phyloP scores from a whole-genome alignment of 2,888 invertebrate genomes.

The Drosophila buzzatii region DNA sequence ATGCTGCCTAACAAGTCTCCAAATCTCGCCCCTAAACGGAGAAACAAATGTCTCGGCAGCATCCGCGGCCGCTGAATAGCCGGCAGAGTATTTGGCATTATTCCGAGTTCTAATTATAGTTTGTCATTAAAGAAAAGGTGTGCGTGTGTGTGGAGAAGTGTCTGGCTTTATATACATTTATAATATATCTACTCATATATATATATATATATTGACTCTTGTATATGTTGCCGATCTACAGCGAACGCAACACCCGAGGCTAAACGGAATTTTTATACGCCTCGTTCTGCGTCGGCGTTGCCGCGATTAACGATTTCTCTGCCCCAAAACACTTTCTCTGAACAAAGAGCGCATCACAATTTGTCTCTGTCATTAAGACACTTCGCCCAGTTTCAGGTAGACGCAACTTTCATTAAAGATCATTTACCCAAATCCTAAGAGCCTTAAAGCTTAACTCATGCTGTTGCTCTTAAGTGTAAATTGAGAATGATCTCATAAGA shows the following conservation, averaged over 20 bases:
- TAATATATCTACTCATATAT: conserved; percentile 6
- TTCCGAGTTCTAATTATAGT: conserved; percentile 81
- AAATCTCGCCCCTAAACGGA: conserved; percentile 29
- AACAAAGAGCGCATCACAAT: conserved; percentile 34
- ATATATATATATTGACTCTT: conserved; percentile 17
- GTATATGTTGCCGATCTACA: conserved; percentile 19
- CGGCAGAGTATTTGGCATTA: conserved; percentile 82
- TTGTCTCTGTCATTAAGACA: conserved; percentile 39
- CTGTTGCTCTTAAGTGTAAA: not conserved
- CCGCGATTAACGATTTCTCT: conserved; percentile 60
- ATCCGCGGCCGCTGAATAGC: conserved; percentile 49
- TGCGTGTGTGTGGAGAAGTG: conserved; percentile 43
- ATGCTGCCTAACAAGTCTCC: conserved; percentile 33
- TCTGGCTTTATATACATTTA: conserved; percentile 24
- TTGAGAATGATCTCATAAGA: not conserved
- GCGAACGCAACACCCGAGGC: conserved; percentile 29
- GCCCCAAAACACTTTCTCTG: conserved; percentile 49
- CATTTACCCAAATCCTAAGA: not conserved
- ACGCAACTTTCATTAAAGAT: conserved; percentile 14
- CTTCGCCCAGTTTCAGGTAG: conserved; percentile 16
- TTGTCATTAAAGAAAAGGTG: conserved; percentile 78
- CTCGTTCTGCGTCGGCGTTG: conserved; percentile 63
- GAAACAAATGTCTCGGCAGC: conserved; percentile 29
- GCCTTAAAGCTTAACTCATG: not conserved
- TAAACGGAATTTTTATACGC: conserved; percentile 23